Percentiles rank a stretch among this genome's conserved stretches.
phyloP scores from a whole-genome alignment of 2,888 invertebrate species.

The Hydroisotoma schaefferi region DNA sequence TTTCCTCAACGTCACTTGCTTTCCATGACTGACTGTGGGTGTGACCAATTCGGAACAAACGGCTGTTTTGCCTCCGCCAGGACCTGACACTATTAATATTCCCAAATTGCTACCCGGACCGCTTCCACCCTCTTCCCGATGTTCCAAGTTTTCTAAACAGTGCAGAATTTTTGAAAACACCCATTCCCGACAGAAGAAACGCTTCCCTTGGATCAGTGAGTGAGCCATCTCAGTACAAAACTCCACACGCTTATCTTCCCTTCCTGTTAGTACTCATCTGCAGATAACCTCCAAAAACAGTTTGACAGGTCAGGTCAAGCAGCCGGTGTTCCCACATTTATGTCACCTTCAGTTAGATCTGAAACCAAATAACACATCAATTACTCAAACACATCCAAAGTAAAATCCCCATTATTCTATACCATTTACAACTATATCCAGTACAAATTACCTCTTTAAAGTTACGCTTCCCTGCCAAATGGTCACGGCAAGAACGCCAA shows the following conservation, averaged over 20 bases:
- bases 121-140: constrained; percentile 51
- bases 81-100: constrained; percentile 82
- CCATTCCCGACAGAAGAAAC: constrained; percentile 92
- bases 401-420: too few species aligned
- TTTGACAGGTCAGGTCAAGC: too few species aligned
- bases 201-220: constrained; percentile 52
- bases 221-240: neutral
- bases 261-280: too few species aligned
- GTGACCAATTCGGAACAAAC: constrained; percentile 74
- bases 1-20: constrained; percentile 70
- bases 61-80: constrained; percentile 80
- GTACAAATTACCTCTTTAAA: too few species aligned
- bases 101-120: constrained; percentile 65
- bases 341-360: too few species aligned
- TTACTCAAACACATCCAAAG: too few species aligned
- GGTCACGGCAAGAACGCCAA: too few species aligned
- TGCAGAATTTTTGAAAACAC: constrained; percentile 89
- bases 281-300: too few species aligned
- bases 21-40: constrained; percentile 58
- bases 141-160: constrained; percentile 77
- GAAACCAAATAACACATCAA: too few species aligned
- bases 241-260: neutral
- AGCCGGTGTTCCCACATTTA: too few species aligned
- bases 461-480: too few species aligned
- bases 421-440: too few species aligned